phyloP scores from a whole-genome alignment of 2,888 invertebrate species.

The Noctua janthe region DNA sequence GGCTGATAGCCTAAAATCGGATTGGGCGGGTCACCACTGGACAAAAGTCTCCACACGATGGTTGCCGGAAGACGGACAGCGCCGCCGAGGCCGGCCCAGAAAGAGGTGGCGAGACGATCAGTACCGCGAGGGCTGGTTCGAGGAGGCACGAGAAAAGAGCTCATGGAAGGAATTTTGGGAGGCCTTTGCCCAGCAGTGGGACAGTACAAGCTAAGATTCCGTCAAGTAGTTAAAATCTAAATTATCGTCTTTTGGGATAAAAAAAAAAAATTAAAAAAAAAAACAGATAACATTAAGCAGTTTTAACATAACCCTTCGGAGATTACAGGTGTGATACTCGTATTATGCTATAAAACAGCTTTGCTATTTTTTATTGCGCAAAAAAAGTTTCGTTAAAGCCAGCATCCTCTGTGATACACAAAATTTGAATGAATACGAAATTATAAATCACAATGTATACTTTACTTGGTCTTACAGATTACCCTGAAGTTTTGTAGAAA shows the following conservation, averaged over 20 bases:
- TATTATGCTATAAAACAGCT: neutral
- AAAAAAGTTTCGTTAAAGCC: neutral
- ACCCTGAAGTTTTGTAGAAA: neutral
- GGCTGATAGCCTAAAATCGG: too few species aligned
- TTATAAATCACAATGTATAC: neutral
- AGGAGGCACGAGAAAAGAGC: too few species aligned
- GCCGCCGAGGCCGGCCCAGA: too few species aligned
- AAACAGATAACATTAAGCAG: slow-evolving; percentile 7
- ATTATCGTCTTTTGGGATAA: neutral
- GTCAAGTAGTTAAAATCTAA: neutral
- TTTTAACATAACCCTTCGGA: neutral
- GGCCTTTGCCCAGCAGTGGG: too few species aligned
- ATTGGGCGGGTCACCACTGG: too few species aligned
- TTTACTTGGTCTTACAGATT: neutral
- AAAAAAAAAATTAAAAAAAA: too few species aligned
- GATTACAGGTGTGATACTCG: neutral
- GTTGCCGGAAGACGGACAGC: too few species aligned
- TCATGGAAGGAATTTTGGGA: too few species aligned
- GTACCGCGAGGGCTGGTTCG: too few species aligned
- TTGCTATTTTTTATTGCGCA: neutral
- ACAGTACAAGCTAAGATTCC: too few species aligned
- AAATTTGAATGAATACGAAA: neutral
- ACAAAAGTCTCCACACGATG: too few species aligned
- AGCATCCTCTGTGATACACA: neutral
- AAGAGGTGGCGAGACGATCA: too few species aligned